phyloP scores from a whole-genome alignment of 2,113 vertebrate genomes.

The Brachypteracias leptosomus region DNA sequence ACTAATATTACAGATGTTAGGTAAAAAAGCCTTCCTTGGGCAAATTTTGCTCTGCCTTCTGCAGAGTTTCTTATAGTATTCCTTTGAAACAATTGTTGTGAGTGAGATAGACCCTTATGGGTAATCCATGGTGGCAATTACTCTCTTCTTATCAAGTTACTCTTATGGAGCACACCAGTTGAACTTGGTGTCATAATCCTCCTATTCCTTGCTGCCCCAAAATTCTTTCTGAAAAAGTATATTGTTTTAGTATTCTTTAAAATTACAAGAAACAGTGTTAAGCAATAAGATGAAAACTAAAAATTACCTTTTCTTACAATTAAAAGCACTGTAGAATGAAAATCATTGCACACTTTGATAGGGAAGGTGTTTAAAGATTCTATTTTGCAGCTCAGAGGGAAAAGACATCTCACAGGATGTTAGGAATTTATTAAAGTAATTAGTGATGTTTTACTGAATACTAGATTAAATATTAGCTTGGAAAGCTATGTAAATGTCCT shows the following conservation, averaged over 20 bases:
- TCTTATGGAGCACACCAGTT: background rate
- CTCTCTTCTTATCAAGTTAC: background rate
- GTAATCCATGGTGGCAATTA: background rate
- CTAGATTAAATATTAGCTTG: background rate
- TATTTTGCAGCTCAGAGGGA: background rate
- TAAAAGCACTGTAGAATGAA: background rate
- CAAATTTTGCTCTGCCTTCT: background rate
- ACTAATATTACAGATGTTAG: background rate
- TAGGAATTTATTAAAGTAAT: constrained; percentile 28
- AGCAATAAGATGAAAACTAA: background rate
- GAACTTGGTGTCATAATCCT: background rate
- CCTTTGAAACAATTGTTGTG: background rate
- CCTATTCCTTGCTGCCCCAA: background rate
- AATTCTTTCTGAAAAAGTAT: background rate
- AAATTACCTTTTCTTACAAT: background rate
- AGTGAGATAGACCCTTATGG: background rate
- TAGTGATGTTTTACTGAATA: constrained; percentile 18
- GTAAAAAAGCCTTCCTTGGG: background rate
- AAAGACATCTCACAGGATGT: background rate
- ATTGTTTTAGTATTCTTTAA: background rate
- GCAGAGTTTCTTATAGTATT: background rate
- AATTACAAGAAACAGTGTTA: background rate
- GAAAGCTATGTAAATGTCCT: constrained; percentile 25
- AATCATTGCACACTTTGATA: background rate
- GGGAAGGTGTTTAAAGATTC: background rate